Evolutionary conservation across 2,113 vertebrate species (phyloP), one percentile per base, ranked within the genome.

Genomic region (Dendropsophus ebraccatus): DNA sequence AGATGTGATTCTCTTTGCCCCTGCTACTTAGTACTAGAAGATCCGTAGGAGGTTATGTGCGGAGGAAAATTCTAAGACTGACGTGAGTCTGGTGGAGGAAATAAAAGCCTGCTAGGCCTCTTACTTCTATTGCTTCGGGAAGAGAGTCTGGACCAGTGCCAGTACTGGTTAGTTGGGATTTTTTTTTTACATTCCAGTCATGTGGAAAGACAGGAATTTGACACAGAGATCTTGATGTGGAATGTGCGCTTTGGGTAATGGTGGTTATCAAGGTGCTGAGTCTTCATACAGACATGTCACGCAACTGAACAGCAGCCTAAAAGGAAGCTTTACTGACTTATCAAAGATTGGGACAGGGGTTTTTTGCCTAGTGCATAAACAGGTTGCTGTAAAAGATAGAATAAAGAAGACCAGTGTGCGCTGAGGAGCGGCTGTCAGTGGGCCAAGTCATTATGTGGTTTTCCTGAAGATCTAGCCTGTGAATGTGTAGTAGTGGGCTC

Each of bases 151-250:
- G 85, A 58, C 58, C 35, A 28, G 45, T 11, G 85, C 85, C 78
- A 87, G 85, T 28, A 50, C 76, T 87, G 41, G 77, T 73, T 81
- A 87, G 67, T 79, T 81, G 73, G 67, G 52, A 81, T 73, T 72
- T 80, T 83, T 83, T 84, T 87, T 87, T 81, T 56, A 74, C 85
- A 81, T 87, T 87, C 85, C 85, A 87, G 69, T 87, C 85, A 87
- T 87, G 85, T 87, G 85, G 69, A 87, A 87, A 87, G 77, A 87
- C 85, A 87, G 78, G 85, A 87, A 87, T 87, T 87, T 87, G 85
- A 87, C 85, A 87, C 54, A 28, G 77, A 74, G 85, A 87, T 87
- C 85, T 81, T 73, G 62, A 81, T 87, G 81, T 87, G 85, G 85
- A 87, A 81, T 87, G 85, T 81, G 50, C 49, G 52, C 85, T 81